Base-by-base conservation (phyloP, 2,888 invertebrate species). In the Isotomurus palustris region DNA sequence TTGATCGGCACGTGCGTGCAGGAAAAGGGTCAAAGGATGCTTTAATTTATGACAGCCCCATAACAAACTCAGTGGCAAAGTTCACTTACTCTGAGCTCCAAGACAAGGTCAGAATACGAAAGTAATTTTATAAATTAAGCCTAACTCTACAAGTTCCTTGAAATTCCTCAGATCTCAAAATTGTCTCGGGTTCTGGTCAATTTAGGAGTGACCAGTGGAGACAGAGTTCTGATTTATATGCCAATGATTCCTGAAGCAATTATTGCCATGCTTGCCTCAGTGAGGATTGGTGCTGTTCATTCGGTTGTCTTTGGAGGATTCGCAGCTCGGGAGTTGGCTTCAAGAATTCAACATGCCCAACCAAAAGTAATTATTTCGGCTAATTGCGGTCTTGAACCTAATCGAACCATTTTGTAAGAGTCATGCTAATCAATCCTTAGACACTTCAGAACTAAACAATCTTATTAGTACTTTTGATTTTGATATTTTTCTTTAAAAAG, bases 211-310 rank as follows among this genome's bases (percentile, higher is more conserved):
- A 78, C 80, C 60, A 88, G 90, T 75, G 96, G 96, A 1, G 96
- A 97, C 75, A 82, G 92, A 29, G 93, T 99, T 3, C 88, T 92
- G 45, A 86, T 99, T 69, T 97, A 97, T 75, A 94, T 97, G 91
- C 97, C 97, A 19, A 96, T 97, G 95, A 86, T 96, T 53, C 77
- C 92, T 67, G 95, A 97, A 77, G 81, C 94, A 29, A 86, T 91
- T 0, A 83, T 96, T 44, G 86, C 91, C 41, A 91, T 97, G 88
- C 79, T 99, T 68, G 96, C 95, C 3, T 96, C 95, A 76, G 87
- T 93, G 2, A 83, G 95, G 44, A 78, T 94, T 10, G 95, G 94
- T 0, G 94, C 91, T 2, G 81, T 91, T n/a, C 94, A 95, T 74
- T 91, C 91, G 0, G 88, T 94, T 0, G 94, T 95, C 0, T 95